These are phyloP conservation scores for Nasonia longicornis DNA, from an alignment of 1,140 invertebrate genomes.

Conservation along the genomic window DNA sequence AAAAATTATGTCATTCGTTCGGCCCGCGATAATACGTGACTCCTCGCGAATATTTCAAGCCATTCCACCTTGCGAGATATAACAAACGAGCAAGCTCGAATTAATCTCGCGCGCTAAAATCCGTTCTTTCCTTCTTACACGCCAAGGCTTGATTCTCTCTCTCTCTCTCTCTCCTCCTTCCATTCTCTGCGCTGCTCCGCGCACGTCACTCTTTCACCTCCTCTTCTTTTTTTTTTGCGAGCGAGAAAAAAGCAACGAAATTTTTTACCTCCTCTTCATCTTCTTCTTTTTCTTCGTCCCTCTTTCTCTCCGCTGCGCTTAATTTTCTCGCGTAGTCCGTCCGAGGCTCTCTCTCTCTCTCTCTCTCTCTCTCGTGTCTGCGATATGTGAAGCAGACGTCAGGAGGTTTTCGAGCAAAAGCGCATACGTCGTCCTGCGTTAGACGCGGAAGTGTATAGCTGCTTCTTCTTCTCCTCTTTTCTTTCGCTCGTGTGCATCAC, in stretches of 20 bases:
- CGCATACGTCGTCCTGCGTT: constrained; percentile 3
- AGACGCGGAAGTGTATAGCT: constrained; percentile 3
- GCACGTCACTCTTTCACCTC: constrained; percentile 24
- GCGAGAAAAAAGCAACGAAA: background rate
- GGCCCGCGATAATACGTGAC: no score
- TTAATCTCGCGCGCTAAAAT: constrained; percentile 26
- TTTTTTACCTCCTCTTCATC: background rate
- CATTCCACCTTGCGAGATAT: no score
- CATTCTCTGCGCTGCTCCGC: constrained; percentile 6
- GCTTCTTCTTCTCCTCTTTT: background rate
- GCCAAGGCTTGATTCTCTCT: constrained; percentile 5
- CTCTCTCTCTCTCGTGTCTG: no score
- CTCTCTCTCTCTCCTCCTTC: background rate
- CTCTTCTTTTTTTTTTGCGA: background rate
- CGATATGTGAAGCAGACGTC: background rate
- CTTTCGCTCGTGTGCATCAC: background rate
- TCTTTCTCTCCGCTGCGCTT: background rate
- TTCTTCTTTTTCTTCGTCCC: background rate
- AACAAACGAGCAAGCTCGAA: background rate
- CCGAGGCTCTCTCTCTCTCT: background rate
- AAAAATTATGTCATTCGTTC: no score
- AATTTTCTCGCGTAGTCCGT: background rate
- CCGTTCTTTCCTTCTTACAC: constrained; percentile 38
- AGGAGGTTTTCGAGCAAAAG: background rate
- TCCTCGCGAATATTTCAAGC: no score